These are phyloP conservation scores for Megamerina dolium DNA, from an alignment of 2,888 invertebrate species.

Conservation along the genomic window DNA sequence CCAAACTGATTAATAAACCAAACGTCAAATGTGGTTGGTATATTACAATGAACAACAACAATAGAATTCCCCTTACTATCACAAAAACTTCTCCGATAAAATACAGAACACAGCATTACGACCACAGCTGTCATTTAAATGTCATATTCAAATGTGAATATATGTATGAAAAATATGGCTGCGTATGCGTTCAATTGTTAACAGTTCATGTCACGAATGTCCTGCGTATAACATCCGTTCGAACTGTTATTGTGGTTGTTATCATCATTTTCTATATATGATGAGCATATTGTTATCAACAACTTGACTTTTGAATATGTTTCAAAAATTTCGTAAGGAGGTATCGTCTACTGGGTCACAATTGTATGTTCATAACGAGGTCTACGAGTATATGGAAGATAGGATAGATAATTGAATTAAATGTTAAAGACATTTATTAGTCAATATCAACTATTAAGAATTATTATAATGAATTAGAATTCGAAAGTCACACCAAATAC, in stretches of 20 bases:
- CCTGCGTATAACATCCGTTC: slow-evolving; percentile 31
- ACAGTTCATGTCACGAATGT: slow-evolving; percentile 25
- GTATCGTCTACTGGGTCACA: slow-evolving; percentile 10
- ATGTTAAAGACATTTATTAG: no score
- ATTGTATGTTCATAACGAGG: slow-evolving; percentile 3
- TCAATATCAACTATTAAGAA: no score
- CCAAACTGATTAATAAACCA: slow-evolving; percentile 50
- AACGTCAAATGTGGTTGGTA: slow-evolving; percentile 45
- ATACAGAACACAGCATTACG: slow-evolving; percentile 21
- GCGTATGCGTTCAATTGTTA: slow-evolving; percentile 18
- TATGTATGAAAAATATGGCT: slow-evolving; percentile 22
- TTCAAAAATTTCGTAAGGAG: background rate
- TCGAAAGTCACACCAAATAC: no score
- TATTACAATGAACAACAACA: no score
- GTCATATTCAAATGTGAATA: slow-evolving; percentile 39
- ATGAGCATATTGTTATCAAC: slow-evolving; percentile 35
- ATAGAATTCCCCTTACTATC: slow-evolving; percentile 8
- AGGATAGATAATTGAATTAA: no score
- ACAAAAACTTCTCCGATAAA: no score
- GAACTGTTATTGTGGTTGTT: slow-evolving; percentile 18
- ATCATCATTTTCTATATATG: slow-evolving; percentile 12
- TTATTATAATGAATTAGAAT: no score
- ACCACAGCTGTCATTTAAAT: slow-evolving; percentile 44
- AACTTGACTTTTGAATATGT: slow-evolving; percentile 33
- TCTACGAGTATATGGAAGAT: background rate